A percentile compares a stretch with the other conserved stretches of the same genome.
phyloP scores from a whole-genome alignment of 2,888 invertebrate genomes.

The Thecocarcelia acutangulata region DNA sequence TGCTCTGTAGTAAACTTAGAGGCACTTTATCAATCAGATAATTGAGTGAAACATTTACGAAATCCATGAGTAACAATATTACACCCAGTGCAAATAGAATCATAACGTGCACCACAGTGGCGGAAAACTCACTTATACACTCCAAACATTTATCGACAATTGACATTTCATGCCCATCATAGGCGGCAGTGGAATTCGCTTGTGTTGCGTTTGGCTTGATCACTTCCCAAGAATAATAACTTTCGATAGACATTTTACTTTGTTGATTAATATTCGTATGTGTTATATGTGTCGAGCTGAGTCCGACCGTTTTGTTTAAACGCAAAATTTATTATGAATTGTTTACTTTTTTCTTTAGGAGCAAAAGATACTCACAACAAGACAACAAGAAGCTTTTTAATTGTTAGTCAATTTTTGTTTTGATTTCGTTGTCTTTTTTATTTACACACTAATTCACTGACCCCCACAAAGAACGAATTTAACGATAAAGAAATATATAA shows the following conservation, averaged over 20 bases:
- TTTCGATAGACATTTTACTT: slow-evolving; percentile 27
- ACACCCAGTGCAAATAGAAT: slow-evolving; percentile 36
- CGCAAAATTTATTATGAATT: slow-evolving; percentile 28
- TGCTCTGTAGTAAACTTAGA: slow-evolving; percentile 54
- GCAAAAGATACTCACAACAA: slow-evolving; percentile 1
- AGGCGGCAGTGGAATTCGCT: background rate
- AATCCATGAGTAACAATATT: slow-evolving; percentile 63
- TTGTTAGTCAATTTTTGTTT: background rate
- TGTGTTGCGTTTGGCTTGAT: background rate
- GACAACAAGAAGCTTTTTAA: background rate
- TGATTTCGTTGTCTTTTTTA: too few relatives aligned
- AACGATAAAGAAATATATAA: too few relatives aligned
- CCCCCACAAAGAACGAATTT: too few relatives aligned
- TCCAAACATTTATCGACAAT: background rate
- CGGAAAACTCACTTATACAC: background rate
- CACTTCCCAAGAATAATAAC: slow-evolving; percentile 2
- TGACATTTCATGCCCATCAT: background rate
- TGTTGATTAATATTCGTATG: background rate
- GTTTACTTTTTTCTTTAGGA: slow-evolving; percentile 18
- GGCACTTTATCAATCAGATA: slow-evolving; percentile 64
- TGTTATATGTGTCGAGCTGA: background rate
- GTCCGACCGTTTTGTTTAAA: slow-evolving; percentile 37
- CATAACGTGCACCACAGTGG: background rate
- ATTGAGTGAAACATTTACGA: slow-evolving; percentile 62
- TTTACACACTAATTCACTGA: too few relatives aligned